These are phyloP conservation scores for Aptenodytes forsteri DNA, from an alignment of 2,113 vertebrate genomes.

Conservation along the genomic window DNA sequence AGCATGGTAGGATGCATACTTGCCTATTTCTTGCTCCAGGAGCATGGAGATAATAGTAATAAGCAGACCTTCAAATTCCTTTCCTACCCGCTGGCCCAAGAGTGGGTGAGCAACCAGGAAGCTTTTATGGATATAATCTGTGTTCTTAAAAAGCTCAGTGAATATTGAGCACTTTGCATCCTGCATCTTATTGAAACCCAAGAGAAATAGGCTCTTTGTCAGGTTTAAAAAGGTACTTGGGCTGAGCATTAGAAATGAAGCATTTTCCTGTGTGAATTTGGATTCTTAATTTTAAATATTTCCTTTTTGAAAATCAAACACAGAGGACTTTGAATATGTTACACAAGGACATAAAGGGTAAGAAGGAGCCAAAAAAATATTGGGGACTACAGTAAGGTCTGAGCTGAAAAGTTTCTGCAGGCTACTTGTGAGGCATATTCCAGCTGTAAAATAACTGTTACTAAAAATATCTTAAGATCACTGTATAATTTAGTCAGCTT, in stretches of 20 bases:
- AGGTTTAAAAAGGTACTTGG: neutral
- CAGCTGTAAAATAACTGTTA: neutral
- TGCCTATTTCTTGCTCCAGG: neutral
- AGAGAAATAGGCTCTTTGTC: neutral
- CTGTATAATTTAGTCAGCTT: neutral
- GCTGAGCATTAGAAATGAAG: neutral
- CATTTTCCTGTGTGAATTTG: neutral
- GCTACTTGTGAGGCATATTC: neutral
- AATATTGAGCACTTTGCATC: neutral
- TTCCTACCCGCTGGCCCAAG: neutral
- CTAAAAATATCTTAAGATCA: constrained; percentile 3
- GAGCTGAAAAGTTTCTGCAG: neutral
- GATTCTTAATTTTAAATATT: neutral
- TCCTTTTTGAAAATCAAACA: neutral
- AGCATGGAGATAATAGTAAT: neutral
- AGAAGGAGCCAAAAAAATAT: neutral
- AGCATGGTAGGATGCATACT: neutral
- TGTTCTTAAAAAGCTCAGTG: neutral
- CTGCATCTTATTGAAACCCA: neutral
- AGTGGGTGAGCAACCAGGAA: neutral
- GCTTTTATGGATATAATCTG: neutral
- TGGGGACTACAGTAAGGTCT: neutral
- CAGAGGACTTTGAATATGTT: neutral
- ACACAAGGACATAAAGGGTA: neutral
- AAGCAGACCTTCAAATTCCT: neutral